phyloP scores from a whole-genome alignment of 2,797 vertebrate species.

The Fistularia commersonii region DNA sequence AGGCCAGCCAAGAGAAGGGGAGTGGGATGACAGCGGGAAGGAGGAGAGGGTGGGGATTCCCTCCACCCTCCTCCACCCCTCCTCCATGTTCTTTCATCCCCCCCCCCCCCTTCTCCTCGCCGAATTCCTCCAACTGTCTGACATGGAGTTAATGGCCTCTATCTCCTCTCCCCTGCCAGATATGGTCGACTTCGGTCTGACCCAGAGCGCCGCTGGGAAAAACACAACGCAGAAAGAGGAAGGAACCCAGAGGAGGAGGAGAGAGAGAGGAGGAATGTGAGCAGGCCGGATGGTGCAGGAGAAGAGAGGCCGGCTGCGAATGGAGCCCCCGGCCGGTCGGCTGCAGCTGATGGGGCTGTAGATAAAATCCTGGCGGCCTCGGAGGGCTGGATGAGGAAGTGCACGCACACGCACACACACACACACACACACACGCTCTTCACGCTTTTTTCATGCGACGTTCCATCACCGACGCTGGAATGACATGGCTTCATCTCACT shows the following conservation, averaged over 20 bases:
- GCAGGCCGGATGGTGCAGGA: constrained; percentile 36
- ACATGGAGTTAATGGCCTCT: constrained; percentile 24
- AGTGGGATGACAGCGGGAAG: constrained; percentile 55
- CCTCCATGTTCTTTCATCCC: constrained; percentile 47
- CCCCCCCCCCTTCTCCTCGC: constrained; percentile 41
- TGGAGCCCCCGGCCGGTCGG: background rate
- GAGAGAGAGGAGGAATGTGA: constrained; percentile 39
- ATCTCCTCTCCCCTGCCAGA: constrained; percentile 16
- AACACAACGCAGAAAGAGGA: constrained; percentile 19
- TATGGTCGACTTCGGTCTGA: constrained; percentile 35
- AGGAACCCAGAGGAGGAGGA: constrained; percentile 55
- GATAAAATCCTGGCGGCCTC: too few species aligned
- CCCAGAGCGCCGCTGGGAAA: constrained; percentile 35
- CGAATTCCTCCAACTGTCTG: constrained; percentile 48
- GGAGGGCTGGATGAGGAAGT: too few species aligned
- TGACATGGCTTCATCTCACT: too few species aligned
- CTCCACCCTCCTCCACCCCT: constrained; percentile 15
- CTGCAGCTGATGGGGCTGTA: too few species aligned
- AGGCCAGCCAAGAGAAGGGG: constrained; percentile 76
- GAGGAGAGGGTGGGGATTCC: constrained; percentile 62
- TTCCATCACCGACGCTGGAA: too few species aligned
- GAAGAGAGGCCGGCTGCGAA: background rate
- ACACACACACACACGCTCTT: too few species aligned
- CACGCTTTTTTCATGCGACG: too few species aligned
- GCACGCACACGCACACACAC: too few species aligned